Evolutionary conservation across 2,797 vertebrate species (phyloP).

Genomic region (Nothura maculosa): DNA sequence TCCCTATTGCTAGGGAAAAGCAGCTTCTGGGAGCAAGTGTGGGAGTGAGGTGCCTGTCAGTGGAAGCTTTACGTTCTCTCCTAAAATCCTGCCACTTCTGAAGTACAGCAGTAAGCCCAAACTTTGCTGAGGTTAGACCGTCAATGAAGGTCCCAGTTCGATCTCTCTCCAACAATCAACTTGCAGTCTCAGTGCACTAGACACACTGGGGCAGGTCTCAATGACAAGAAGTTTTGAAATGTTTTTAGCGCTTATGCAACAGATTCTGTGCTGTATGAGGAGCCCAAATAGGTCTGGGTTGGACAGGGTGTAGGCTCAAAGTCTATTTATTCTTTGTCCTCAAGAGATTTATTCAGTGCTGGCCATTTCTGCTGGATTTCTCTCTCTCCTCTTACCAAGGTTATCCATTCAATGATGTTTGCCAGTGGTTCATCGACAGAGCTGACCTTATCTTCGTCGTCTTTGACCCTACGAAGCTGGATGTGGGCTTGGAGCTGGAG

Average conservation of each 20-base stretch:
- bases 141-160: neutral
- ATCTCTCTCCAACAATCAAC: too few relatives aligned
- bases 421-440: conserved; percentile 99
- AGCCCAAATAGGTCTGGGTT: accelerated
- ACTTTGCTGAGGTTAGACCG: neutral
- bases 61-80: neutral
- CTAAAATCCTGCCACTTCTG: neutral
- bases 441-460: conserved; percentile 98
- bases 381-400: conserved; percentile 79
- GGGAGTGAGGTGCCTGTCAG: neutral
- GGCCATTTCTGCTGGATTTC: conserved; percentile 1
- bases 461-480: conserved; percentile 97
- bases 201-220: neutral
- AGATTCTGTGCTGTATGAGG: neutral
- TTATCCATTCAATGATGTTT: conserved; percentile 98
- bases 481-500: conserved; percentile 96
- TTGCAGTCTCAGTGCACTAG: neutral
- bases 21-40: neutral
- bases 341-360: neutral
- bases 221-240: neutral
- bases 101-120: neutral
- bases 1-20: neutral
- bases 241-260: neutral
- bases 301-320: neutral
- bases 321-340: neutral